Conservation (phyloP, 2,888 invertebrate species). For the Trilocha varians region DNA sequence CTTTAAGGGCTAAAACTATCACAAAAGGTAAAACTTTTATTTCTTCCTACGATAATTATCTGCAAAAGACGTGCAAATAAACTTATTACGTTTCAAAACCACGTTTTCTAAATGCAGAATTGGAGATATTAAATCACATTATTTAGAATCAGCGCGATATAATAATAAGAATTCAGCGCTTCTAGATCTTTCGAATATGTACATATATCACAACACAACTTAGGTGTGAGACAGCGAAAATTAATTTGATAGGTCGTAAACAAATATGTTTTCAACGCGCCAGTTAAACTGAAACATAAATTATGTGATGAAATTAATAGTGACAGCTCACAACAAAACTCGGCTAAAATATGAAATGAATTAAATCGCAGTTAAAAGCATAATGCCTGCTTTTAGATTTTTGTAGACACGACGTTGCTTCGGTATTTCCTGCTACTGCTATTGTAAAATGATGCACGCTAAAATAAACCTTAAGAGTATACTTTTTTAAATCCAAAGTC, state of each 20-base stretch:
- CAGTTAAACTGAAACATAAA: conserved; percentile 23
- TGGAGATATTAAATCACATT: too few species aligned
- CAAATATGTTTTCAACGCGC: conserved; percentile 18
- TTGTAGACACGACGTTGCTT: conserved; percentile 57
- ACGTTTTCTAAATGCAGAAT: too few species aligned
- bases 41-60: too few species aligned
- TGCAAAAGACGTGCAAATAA: too few species aligned
- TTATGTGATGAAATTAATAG: conserved; percentile 54
- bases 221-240: conserved; percentile 10
- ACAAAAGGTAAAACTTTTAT: too few species aligned
- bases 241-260: conserved; percentile 19
- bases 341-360: conserved; percentile 65
- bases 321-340: conserved; percentile 51
- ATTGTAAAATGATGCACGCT: conserved; percentile 15
- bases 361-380: conserved; percentile 67
- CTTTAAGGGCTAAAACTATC: too few species aligned
- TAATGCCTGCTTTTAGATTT: conserved; percentile 64
- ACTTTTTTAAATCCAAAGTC: conserved; percentile 24
- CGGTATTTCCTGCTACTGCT: conserved; percentile 67
- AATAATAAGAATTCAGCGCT: too few species aligned
- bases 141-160: too few species aligned
- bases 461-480: conserved; percentile 23
- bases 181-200: too few species aligned
- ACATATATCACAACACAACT: conserved; percentile 8
- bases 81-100: too few species aligned